Conservation (phyloP, 2,797 vertebrate species). For the Percopsis omiscomaycus region DNA sequence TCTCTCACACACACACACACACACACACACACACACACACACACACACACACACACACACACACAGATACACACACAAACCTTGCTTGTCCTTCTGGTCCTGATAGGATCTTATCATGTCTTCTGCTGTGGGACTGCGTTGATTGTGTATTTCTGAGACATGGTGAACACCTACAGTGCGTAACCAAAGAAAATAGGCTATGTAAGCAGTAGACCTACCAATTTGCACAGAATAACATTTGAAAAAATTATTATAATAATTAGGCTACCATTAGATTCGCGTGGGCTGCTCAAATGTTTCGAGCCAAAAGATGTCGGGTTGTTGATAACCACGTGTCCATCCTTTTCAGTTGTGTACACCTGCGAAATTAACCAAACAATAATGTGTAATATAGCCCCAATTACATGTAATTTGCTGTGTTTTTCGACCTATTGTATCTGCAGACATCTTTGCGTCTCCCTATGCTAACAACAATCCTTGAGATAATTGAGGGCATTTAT, state of each 20-base stretch:
- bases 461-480: constrained; percentile 16
- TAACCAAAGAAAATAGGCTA: not conserved
- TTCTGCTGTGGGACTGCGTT: constrained; percentile 76
- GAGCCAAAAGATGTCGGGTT: constrained; percentile 64
- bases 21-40: constrained; percentile 4
- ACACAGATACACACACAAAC: constrained; percentile 69
- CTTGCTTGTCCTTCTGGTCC: constrained; percentile 85
- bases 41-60: not conserved
- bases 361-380: constrained; percentile 70
- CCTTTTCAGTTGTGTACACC: constrained; percentile 84
- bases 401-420: constrained; percentile 66
- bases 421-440: constrained; percentile 17
- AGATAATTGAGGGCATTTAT: constrained; percentile 37
- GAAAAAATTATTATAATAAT: constrained; percentile 19
- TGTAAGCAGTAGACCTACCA: not conserved
- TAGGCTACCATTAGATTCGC: constrained; percentile 79
- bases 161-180: constrained; percentile 41
- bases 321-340: constrained; percentile 73
- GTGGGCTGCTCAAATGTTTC: constrained; percentile 78
- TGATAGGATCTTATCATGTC: constrained; percentile 82
- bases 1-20: constrained; percentile 2
- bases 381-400: constrained; percentile 56
- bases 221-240: constrained; percentile 2
- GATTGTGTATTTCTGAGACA: constrained; percentile 78
- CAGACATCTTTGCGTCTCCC: not conserved